phyloP scores from a whole-genome alignment of 92 coral and sea anemone species.

The Umimayanthus kanabou region DNA sequence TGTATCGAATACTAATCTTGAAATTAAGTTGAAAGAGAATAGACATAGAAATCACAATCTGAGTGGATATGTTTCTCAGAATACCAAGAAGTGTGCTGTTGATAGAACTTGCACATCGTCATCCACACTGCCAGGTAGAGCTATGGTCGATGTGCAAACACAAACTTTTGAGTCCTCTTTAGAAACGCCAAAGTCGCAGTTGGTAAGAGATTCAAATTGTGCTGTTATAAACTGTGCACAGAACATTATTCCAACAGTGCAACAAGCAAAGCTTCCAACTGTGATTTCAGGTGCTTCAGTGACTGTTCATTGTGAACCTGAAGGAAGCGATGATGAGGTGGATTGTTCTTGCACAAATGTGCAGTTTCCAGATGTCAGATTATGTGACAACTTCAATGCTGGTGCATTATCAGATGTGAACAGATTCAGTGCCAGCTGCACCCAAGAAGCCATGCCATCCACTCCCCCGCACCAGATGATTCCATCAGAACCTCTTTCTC shows the following conservation, averaged over 20 bases:
- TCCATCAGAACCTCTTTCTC: constrained; percentile 3
- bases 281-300: too few relatives aligned
- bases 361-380: background rate
- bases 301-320: background rate
- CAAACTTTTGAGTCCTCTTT: background rate
- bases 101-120: background rate
- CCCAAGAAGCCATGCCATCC: background rate
- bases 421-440: background rate
- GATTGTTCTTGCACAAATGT: background rate
- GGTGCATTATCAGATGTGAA: background rate
- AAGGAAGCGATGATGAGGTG: background rate
- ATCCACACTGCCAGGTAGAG: too few relatives aligned
- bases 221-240: too few relatives aligned
- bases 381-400: background rate
- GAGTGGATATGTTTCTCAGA: too few relatives aligned
- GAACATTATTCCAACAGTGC: background rate
- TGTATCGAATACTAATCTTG: background rate
- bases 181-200: background rate
- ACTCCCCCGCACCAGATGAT: constrained; percentile 8
- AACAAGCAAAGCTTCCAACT: background rate
- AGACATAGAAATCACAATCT: background rate
- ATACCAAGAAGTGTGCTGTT: background rate
- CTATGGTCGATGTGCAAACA: background rate
- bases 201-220: too few relatives aligned
- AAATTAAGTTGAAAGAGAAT: background rate